phyloP scores from a whole-genome alignment of 2,797 vertebrate genomes.

The Chelon labrosus region DNA sequence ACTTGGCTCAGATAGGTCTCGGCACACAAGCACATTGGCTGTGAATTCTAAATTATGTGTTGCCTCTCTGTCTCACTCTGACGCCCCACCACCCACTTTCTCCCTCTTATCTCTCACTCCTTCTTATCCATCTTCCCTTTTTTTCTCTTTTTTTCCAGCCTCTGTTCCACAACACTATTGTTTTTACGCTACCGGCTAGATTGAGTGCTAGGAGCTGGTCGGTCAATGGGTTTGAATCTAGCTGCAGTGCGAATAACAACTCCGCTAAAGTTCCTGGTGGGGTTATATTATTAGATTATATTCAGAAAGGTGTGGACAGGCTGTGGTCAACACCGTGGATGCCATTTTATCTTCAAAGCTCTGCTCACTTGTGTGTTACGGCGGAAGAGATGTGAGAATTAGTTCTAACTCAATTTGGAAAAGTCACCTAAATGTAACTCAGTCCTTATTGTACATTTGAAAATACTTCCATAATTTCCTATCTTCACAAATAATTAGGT shows the following conservation, averaged over 20 bases:
- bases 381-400: not conserved
- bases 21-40: slow-evolving; percentile 61
- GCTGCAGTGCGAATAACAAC: slow-evolving; percentile 27
- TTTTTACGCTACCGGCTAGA: slow-evolving; percentile 57
- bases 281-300: not conserved
- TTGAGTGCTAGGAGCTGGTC: slow-evolving; percentile 33
- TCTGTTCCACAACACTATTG: slow-evolving; percentile 50
- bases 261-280: not conserved
- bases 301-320: slow-evolving; percentile 4
- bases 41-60: slow-evolving; percentile 74
- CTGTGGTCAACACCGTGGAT: not conserved
- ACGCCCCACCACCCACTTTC: slow-evolving; percentile 20
- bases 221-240: slow-evolving; percentile 44
- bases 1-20: slow-evolving; percentile 73
- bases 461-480: not conserved
- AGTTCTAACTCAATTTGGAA: not conserved
- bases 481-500: no score
- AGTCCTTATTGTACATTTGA: not conserved
- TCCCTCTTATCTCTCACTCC: slow-evolving; percentile 41
- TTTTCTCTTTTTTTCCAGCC: slow-evolving; percentile 32
- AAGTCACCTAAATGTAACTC: not conserved
- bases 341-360: slow-evolving; percentile 10
- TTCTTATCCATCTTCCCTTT: slow-evolving; percentile 45
- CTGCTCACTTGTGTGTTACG: not conserved
- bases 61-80: slow-evolving; percentile 59